Conservation (phyloP, 2,797 vertebrate genomes). For the Valencia hispanica region DNA sequence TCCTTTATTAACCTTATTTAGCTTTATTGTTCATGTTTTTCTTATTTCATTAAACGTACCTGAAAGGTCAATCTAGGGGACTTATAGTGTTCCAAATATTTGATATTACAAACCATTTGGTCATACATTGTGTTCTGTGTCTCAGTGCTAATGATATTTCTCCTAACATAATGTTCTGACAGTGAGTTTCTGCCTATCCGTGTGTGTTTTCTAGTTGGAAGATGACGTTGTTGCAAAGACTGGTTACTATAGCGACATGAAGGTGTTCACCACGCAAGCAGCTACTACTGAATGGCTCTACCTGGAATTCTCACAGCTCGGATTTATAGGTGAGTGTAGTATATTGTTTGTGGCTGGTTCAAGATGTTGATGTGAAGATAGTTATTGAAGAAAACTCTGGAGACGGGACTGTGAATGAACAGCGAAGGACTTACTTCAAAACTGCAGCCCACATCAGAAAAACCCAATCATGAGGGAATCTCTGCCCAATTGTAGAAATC, state of each 20-base stretch:
- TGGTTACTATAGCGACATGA: constrained; percentile 82
- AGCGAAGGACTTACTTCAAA: too few species aligned
- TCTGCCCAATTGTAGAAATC: too few species aligned
- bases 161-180: neutral
- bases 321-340: constrained; percentile 92
- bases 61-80: neutral
- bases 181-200: neutral
- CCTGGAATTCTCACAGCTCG: constrained; percentile 90
- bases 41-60: too few species aligned
- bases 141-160: neutral
- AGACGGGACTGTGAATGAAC: too few species aligned
- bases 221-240: constrained; percentile 89
- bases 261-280: constrained; percentile 68
- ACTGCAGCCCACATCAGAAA: too few species aligned
- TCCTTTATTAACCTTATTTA: too few species aligned
- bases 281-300: constrained; percentile 82
- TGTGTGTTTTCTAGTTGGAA: constrained; percentile 79
- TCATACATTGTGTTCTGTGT: neutral
- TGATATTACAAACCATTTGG: too few species aligned
- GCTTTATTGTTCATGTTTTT: too few species aligned
- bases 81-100: neutral
- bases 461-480: too few species aligned
- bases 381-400: too few species aligned
- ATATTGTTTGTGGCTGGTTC: too few species aligned
- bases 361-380: too few species aligned